Base-by-base conservation (phyloP, 1,140 invertebrate genomes). In the Melipona quadrifasciata region DNA sequence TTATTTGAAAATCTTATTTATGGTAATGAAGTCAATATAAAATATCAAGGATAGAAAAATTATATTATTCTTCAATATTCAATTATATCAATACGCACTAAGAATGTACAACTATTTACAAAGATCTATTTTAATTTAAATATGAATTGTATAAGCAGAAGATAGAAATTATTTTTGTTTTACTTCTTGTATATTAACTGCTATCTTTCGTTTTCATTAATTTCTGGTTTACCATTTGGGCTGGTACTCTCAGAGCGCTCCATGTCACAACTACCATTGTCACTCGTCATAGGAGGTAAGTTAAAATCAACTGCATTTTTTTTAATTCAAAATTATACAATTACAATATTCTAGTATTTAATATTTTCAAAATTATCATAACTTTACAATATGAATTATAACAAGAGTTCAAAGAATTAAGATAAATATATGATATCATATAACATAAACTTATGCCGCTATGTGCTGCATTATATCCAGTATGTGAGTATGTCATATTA, bases 151-250 rank as follows among this genome's bases (percentile, higher is more conserved):
- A 71, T 79, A 71, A 71, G 24, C 70, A 82, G 39, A 16, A 74
- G 72, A 89, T 80, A 89, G 76, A 86, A 80, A 89, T 73, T 70
- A 72, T 86, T 75, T 91, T 91, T 86, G 31, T 87, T 89, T 91
- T 88, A 89, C 81, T 91, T 89, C 91, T 86, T 85, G 76, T 93
- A 89, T 91, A 94, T 93, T 93, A 93, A 93, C 93, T 90, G 91
- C 91, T 94, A 89, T 94, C 91, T 94, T 94, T 94, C 92, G 87
- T 94, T 94, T 94, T 94, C 93, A 94, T 94, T 94, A 94, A 94
- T 94, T 94, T 94, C 93, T 94, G 93, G 93, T 94, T 93, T 93
- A 92, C 93, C 91, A 82, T 94, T 93, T 91, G 93, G 94, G 90
- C 92, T 91, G 91, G 90, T 91, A 92, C 92, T 88, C 75, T 82